These are phyloP conservation scores for Leucoptera coffeella DNA, from an alignment of 2,888 invertebrate genomes.

Conservation along the genomic window DNA sequence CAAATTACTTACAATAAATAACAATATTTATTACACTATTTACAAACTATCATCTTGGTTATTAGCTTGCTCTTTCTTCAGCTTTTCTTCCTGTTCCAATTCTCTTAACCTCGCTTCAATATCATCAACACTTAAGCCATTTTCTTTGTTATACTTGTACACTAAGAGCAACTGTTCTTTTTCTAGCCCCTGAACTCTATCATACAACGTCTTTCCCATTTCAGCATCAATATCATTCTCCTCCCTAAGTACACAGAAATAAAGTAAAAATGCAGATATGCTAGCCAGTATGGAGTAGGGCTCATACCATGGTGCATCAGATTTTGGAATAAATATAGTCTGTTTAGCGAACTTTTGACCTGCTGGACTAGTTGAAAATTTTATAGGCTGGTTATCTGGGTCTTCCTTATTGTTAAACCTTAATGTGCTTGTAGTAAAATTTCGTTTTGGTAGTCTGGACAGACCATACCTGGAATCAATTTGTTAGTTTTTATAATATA, in stretches of 20 bases:
- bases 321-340: slow-evolving; percentile 12
- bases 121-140: slow-evolving; percentile 51
- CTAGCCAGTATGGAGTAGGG: slow-evolving; percentile 59
- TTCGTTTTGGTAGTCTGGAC: too few species aligned
- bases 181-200: slow-evolving; percentile 64
- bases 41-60: too few species aligned
- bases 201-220: slow-evolving; percentile 58
- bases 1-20: too few species aligned
- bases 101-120: slow-evolving; percentile 55
- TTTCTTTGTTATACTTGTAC: slow-evolving; percentile 56
- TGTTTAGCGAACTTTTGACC: too few species aligned
- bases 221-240: slow-evolving; percentile 77
- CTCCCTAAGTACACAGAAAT: slow-evolving; percentile 75
- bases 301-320: slow-evolving; percentile 61
- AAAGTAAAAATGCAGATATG: slow-evolving; percentile 61
- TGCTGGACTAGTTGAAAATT: slow-evolving; percentile 27
- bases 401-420: slow-evolving; percentile 17
- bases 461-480: too few species aligned
- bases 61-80: too few species aligned
- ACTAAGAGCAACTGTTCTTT: slow-evolving; percentile 57
- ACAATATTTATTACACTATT: too few species aligned
- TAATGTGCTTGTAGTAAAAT: too few species aligned
- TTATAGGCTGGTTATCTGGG: slow-evolving; percentile 30
- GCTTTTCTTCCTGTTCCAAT: slow-evolving; percentile 44
- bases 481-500: too few species aligned